A percentile compares a stretch with the other conserved stretches of the same genome.
Conservation (phyloP, 2,888 invertebrate species). For the Petrolisthes cinctipes region DNA sequence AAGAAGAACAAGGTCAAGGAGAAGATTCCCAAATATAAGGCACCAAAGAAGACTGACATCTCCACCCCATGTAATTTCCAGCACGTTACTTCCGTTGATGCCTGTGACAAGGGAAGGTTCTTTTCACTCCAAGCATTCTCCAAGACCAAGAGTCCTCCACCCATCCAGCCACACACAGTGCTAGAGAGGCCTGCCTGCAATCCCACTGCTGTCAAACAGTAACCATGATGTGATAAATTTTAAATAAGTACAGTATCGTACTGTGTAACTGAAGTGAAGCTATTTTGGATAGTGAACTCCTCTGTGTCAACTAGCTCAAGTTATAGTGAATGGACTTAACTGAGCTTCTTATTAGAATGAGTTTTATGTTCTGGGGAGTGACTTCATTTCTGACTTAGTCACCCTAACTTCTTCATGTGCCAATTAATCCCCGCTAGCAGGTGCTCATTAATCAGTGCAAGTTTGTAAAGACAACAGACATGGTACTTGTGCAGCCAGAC, state of each 20-base stretch:
- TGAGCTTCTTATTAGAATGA: neutral
- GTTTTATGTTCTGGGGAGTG: neutral
- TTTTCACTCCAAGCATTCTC: conserved; percentile 79
- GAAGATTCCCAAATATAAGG: conserved; percentile 68
- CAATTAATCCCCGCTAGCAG: neutral
- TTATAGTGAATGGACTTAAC: neutral
- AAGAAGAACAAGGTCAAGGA: conserved; percentile 68
- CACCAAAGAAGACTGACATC: conserved; percentile 84
- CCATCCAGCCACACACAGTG: conserved; percentile 37
- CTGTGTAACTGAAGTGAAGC: neutral
- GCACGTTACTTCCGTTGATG: conserved; percentile 83
- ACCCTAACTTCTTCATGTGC: neutral
- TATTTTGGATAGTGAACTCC: neutral
- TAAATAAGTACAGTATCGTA: neutral
- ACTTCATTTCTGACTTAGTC: neutral
- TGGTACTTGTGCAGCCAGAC: neutral
- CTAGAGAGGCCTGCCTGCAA: conserved; percentile 34
- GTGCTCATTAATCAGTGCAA: conserved; percentile 6
- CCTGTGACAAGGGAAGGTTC: conserved; percentile 77
- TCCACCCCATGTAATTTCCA: conserved; percentile 88
- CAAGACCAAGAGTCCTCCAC: conserved; percentile 40
- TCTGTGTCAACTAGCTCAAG: neutral
- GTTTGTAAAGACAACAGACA: too few relatives aligned
- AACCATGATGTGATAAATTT: neutral
- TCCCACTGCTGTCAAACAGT: conserved; percentile 20